A percentile compares a stretch with the other conserved stretches of the same genome.
These are phyloP conservation scores for Epinotia nisella DNA, from an alignment of 2,888 invertebrate genomes.

Conservation along the genomic window DNA sequence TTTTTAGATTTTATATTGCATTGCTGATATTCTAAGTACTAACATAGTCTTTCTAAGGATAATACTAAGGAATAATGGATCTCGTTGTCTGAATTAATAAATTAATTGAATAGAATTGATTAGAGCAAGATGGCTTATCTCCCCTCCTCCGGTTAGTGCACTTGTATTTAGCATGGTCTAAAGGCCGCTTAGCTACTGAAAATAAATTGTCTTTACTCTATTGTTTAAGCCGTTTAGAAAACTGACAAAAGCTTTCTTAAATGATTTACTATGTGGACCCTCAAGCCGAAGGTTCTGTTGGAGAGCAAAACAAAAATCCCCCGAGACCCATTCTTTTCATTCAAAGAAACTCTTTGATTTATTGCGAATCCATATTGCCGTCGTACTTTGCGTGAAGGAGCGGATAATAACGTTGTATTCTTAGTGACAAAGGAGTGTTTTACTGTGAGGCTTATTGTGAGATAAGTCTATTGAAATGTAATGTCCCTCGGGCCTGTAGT, in stretches of 20 bases:
- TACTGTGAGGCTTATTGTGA: neutral
- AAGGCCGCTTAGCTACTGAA: no score
- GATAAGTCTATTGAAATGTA: conserved; percentile 1
- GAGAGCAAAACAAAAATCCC: conserved; percentile 39
- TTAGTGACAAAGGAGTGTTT: neutral
- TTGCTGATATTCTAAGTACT: no score
- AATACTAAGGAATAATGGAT: no score
- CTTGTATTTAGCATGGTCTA: no score
- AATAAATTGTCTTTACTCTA: no score
- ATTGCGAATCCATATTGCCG: conserved; percentile 43
- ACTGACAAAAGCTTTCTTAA: neutral
- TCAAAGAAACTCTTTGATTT: conserved; percentile 47
- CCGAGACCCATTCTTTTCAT: conserved; percentile 41
- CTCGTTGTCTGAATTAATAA: no score
- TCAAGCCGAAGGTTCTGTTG: conserved; percentile 11
- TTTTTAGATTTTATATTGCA: no score
- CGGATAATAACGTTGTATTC: conserved; percentile 11
- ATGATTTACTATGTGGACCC: conserved; percentile 26
- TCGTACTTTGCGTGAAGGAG: conserved; percentile 31
- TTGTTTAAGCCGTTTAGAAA: neutral
- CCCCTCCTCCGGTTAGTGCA: no score
- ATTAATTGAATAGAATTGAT: no score
- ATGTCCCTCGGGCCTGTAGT: neutral
- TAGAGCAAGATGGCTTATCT: no score
- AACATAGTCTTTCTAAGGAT: no score